Evolutionary conservation across 1,140 invertebrate species (phyloP).

Genomic region (Ladona fulva): DNA sequence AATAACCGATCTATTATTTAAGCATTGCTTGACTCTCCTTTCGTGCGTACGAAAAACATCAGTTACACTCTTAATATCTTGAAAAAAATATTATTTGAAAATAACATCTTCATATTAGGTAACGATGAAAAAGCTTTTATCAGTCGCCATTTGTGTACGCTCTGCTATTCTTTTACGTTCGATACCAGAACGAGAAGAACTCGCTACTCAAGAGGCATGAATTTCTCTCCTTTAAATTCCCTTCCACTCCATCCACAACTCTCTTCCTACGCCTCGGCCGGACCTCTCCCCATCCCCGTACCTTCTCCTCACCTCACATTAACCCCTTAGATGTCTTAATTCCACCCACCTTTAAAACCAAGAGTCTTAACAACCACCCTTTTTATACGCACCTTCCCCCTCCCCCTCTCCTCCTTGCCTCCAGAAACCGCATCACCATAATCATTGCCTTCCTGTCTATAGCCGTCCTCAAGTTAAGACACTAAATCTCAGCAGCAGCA

Average conservation of each 20-base stretch:
- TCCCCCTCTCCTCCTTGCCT: neutral
- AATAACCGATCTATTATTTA: too few species aligned
- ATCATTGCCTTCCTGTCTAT: slow-evolving; percentile 1
- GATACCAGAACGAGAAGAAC: too few species aligned
- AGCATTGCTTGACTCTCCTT: too few species aligned
- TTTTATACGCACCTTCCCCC: neutral
- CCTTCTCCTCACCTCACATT: neutral
- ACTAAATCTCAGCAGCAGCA: neutral
- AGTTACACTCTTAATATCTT: too few species aligned
- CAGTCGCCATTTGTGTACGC: too few species aligned
- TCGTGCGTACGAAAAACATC: too few species aligned
- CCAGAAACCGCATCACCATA: neutral
- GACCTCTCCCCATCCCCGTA: neutral
- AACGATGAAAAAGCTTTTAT: too few species aligned
- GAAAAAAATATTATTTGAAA: too few species aligned
- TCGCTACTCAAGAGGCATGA: too few species aligned
- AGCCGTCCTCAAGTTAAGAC: neutral
- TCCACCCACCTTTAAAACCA: neutral
- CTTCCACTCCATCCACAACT: neutral
- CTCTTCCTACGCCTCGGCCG: neutral
- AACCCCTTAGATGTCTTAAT: neutral
- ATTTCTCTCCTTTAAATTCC: neutral
- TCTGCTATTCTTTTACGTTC: too few species aligned
- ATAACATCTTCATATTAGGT: too few species aligned
- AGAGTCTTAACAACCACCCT: neutral